Base-by-base conservation (phyloP, 30 jellyfish, hydroid and myxozoan genomes). In the Aurelia sp. region DNA sequence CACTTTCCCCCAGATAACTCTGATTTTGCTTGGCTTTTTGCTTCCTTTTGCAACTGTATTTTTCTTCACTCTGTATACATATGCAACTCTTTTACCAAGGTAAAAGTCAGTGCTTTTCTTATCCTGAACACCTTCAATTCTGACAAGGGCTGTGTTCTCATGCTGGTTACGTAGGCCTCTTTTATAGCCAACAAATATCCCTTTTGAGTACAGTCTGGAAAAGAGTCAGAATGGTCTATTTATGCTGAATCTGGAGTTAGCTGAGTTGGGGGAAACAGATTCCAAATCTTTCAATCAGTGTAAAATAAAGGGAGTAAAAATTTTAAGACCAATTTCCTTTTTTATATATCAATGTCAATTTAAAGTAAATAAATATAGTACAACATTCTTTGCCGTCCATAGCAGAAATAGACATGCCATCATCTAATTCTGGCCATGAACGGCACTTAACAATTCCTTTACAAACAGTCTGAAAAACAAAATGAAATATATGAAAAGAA, bases 1-100 rank as follows among this genome's bases (percentile, higher is more conserved):
- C 8, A 95, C 99, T 80, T 95, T 95, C 27, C 99, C 99, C 97
- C 97, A 89, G 74, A 95, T 89, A 55, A 86, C 97, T 66, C 98
- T 85, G 37, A 85, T 81, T 73, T 84, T 95, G 89, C 97, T 86
- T 35, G 96, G 78, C 66, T 89, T 89, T 61, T 81, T 89, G 40
- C 50, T 84, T 6, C 97, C 99, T 64, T 89, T 89, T 31, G 97
- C 86, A 68, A 88, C 95, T 6, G 97, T 74, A 61, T 84, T 89
- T 64, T 88, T 83, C 89, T 79, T 78, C 20, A 74, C 97, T 66
- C 97, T 52, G 85, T 95, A 95, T 22, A 86, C 96, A 78, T 86
- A 95, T 11, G 97, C 97, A 33, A 95, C 92, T 52, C 97, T 76
- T 70, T 95, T 95, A 18, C 99, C 99, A 76, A 95, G 89, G 74